Conservation (phyloP, 1,140 invertebrate species). For the Apis dorsata region DNA sequence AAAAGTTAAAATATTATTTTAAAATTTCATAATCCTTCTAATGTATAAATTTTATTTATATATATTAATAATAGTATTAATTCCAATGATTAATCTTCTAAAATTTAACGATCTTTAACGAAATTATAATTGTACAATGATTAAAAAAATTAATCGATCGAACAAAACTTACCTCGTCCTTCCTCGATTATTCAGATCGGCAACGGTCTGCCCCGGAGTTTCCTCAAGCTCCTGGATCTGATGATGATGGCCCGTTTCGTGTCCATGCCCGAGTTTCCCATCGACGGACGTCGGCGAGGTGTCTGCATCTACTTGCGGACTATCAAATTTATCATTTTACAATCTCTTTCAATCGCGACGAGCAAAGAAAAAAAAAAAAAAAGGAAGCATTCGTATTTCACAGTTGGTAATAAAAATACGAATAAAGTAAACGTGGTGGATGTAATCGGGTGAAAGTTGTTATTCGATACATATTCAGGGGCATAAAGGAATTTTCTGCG, state of each 20-base stretch:
- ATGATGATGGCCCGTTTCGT: conserved; percentile 59
- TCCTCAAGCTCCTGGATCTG: conserved; percentile 61
- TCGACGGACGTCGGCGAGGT: conserved; percentile 55
- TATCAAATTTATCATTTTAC: conserved; percentile 43
- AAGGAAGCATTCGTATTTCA: not conserved
- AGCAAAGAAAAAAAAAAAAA: not conserved
- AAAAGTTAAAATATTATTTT: too few relatives aligned
- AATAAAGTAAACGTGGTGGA: not conserved
- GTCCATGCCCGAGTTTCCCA: conserved; percentile 53
- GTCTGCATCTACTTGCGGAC: conserved; percentile 66
- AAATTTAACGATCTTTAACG: too few relatives aligned
- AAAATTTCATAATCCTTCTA: too few relatives aligned
- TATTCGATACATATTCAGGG: not conserved
- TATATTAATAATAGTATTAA: too few relatives aligned
- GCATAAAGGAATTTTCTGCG: not conserved
- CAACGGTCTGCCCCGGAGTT: conserved; percentile 44
- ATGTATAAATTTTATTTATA: too few relatives aligned
- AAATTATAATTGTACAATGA: too few relatives aligned
- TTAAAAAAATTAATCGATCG: not conserved
- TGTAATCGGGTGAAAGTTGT: conserved; percentile 1
- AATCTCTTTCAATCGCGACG: not conserved
- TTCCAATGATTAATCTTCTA: too few relatives aligned
- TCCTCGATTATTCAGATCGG: conserved; percentile 61
- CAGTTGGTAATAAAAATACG: not conserved
- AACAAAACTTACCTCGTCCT: conserved; percentile 63